A percentile compares a stretch with the other conserved stretches of the same genome.
Evolutionary conservation across 1,140 invertebrate genomes (phyloP).

Genomic region (Megalopta genalis): DNA sequence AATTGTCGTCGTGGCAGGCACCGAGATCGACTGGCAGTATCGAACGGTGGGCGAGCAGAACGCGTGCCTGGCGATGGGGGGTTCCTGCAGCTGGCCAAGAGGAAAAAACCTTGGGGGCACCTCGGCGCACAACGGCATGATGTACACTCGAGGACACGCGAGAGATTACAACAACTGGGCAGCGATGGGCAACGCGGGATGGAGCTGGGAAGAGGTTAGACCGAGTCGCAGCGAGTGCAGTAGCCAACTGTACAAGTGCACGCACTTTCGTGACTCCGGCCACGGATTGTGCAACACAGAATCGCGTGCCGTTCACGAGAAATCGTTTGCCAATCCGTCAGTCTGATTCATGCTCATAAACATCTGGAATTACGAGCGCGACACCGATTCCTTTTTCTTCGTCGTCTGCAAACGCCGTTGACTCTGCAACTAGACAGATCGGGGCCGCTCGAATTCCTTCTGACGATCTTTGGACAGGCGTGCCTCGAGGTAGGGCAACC

Average conservation of each 20-base stretch:
- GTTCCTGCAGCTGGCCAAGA: constrained; percentile 90
- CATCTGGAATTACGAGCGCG: not conserved
- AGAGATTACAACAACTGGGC: constrained; percentile 89
- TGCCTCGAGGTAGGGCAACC: too few species aligned
- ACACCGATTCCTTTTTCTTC: not conserved
- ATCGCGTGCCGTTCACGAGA: constrained; percentile 4
- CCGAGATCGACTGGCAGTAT: constrained; percentile 92
- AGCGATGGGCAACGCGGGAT: constrained; percentile 90
- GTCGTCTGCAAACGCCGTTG: too few species aligned
- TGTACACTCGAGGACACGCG: constrained; percentile 88
- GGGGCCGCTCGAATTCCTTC: too few species aligned
- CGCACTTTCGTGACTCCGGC: not conserved
- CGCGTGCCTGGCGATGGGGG: constrained; percentile 87
- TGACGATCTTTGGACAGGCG: too few species aligned
- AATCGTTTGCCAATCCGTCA: constrained; percentile 32
- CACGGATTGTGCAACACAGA: not conserved
- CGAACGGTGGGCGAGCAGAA: constrained; percentile 90
- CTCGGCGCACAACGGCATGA: constrained; percentile 89
- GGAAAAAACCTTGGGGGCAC: constrained; percentile 91
- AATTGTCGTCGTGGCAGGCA: constrained; percentile 70
- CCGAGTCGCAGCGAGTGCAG: too few species aligned
- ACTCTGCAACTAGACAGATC: too few species aligned
- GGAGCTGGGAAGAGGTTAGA: constrained; percentile 90
- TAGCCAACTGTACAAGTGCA: not conserved
- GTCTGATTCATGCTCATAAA: constrained; percentile 17